phyloP scores from a whole-genome alignment of 1,140 invertebrate species.

The Chrysoperla carnea region DNA sequence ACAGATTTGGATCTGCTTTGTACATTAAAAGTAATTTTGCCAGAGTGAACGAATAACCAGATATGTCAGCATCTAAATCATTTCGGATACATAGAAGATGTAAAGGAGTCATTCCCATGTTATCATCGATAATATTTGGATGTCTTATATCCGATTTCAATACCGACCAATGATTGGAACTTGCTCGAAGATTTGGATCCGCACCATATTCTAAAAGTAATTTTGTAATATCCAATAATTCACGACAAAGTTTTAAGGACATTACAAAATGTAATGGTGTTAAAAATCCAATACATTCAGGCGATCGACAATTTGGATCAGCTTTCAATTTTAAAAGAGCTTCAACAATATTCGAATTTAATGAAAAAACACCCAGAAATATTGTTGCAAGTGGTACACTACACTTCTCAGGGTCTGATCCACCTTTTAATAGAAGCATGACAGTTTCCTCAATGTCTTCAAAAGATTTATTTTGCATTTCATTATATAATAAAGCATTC shows the following conservation, averaged over 20 bases:
- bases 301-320: conserved; percentile 21
- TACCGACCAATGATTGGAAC: conserved; percentile 11
- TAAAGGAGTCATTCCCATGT: conserved; percentile 15
- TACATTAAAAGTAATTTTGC: conserved; percentile 1
- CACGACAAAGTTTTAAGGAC: conserved; percentile 15
- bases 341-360: conserved; percentile 18
- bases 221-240: conserved; percentile 20
- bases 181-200: conserved; percentile 15
- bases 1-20: conserved; percentile 6
- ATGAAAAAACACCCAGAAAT: conserved; percentile 21
- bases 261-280: conserved; percentile 23
- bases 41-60: not conserved
- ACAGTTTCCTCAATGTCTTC: conserved; percentile 19
- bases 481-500: not conserved
- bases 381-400: conserved; percentile 25
- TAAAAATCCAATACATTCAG: conserved; percentile 14
- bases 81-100: conserved; percentile 14
- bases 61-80: conserved; percentile 11
- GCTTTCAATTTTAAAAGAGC: conserved; percentile 20
- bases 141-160: conserved; percentile 3
- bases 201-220: conserved; percentile 21
- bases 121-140: conserved; percentile 1
- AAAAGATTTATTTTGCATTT: conserved; percentile 1
- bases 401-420: conserved; percentile 23
- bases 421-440: conserved; percentile 20